Evolutionary conservation across 1,140 invertebrate species (phyloP), one percentile per base, ranked within the genome.

Genomic region (Melipona quadrifasciata): DNA sequence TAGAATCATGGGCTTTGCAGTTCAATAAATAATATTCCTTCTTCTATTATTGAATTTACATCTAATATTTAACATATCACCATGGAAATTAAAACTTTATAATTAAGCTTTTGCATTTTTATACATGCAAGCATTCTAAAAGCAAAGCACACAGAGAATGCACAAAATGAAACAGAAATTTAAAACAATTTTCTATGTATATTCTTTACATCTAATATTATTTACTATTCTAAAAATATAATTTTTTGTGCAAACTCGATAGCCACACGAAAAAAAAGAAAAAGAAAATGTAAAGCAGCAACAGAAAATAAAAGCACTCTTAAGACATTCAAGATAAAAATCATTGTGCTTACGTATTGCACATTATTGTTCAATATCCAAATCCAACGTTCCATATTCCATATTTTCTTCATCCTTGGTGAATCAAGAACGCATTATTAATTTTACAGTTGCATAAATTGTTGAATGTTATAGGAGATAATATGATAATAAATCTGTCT

Each of bases 291-390:
- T 53, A 51, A 74, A 51, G 47, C 12, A 77, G 14, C 1, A 76
- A 78, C 58, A 77, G 21, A 10, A 74, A 57, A 70, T 68, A 80
- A 53, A 86, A 75, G 55, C 73, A 67, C 57, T 72, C 39, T 73
- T 84, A 68, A 17, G n/a, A 65, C 81, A 73, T 11, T 67, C 10
- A 67, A 72, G 39, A 57, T 79, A 73, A 82, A 61, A 82, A 68
- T 81, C 47, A 14, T 87, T 79, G 64, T 78, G 86, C 84, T 87
- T 87, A 87, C 84, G 27, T 73, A 79, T 79, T 68, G 64, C 55
- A 79, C 74, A 77, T 85, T 74, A 81, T 27, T 64, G 78, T 81
- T 81, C 53, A 61, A 82, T 70, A 76, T 14, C 53, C 34, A n/a
- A 19, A 77, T 87, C 77, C 78, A 79, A 39, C 70, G 80, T 86